These are phyloP conservation scores for Phaethornis superciliosus DNA, from an alignment of 2,113 vertebrate species.

Conservation along the genomic window DNA sequence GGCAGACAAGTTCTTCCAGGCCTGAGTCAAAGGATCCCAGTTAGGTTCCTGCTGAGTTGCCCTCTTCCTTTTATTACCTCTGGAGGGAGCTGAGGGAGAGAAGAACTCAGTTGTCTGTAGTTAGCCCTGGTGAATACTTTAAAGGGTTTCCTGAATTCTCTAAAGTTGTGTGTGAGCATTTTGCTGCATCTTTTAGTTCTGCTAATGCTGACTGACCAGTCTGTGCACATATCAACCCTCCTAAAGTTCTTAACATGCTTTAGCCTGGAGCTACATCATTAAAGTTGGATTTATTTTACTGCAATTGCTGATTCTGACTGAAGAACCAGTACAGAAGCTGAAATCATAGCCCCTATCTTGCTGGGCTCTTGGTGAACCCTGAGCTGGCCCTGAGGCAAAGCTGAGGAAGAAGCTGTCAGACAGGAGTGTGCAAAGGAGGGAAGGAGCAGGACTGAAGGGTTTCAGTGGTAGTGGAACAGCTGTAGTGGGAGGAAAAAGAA, in stretches of 20 bases:
- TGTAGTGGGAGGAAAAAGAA: neutral
- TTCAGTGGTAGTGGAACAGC: neutral
- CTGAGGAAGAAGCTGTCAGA: neutral
- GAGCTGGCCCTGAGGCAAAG: neutral
- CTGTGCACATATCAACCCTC: neutral
- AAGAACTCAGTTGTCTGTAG: neutral
- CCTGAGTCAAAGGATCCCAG: slow-evolving; percentile 23
- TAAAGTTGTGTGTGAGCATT: neutral
- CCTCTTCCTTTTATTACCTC: neutral
- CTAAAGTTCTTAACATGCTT: neutral
- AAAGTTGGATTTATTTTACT: slow-evolving; percentile 3
- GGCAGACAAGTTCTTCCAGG: neutral
- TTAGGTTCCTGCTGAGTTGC: neutral
- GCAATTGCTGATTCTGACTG: neutral
- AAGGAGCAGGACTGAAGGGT: neutral
- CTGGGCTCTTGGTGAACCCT: neutral
- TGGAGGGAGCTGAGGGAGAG: neutral
- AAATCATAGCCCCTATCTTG: neutral
- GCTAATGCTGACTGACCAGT: neutral
- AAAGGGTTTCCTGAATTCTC: neutral
- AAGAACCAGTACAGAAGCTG: neutral
- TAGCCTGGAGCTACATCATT: neutral
- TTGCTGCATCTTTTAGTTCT: neutral
- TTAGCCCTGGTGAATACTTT: neutral
- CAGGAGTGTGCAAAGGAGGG: neutral